Evolutionary conservation across 1,140 invertebrate genomes (phyloP), one percentile per base, ranked within the genome.

Genomic region (Scaptomyza pallida): DNA sequence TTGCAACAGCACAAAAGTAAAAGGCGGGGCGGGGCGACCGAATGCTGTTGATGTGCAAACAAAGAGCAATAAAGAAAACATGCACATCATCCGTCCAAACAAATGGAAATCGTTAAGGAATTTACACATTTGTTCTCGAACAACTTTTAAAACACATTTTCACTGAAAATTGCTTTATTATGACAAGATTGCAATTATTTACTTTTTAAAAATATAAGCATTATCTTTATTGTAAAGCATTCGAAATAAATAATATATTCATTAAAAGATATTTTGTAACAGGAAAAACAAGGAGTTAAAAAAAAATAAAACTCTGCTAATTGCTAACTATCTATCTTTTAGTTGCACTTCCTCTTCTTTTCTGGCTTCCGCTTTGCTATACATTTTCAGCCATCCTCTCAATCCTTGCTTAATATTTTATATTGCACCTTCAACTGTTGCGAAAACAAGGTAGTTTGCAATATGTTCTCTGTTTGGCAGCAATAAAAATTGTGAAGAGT

Each of bases 81-180:
- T 56, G 60, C 47, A 71, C 35, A 64, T 41, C 43, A 64, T 54
- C 61, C 57, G 64, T 59, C 59, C 30, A 40, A 21, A 16, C 57
- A 26, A 51, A 60, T 60, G 55, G 30, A 72, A 75, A 64, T 23
- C 61, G 48, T 21, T 30, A 45, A 21, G 48, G 51, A 79, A 79
- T 72, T 75, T 62, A 75, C 62, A 65, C 63, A 80, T n/a, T 26
- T 8, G 6, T 9, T n/a, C 33, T n/a, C 0, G 33, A 70, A 76
- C 62, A 26, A 76, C 85, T 75, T 80, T 80, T 86, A 57, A 85
- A 52, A 57, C 55, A 41, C 55, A 65, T 65, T 72, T 65, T 3
- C 37, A 61, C 19, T 23, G n/a, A 48, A 43, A 43, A 51, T 33
- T n/a, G 12, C 45, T 55, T 30, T 23, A 41, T 10, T 35, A 35